These are phyloP conservation scores for Crematogaster levior DNA, from an alignment of 2,888 invertebrate genomes.

Conservation along the genomic window DNA sequence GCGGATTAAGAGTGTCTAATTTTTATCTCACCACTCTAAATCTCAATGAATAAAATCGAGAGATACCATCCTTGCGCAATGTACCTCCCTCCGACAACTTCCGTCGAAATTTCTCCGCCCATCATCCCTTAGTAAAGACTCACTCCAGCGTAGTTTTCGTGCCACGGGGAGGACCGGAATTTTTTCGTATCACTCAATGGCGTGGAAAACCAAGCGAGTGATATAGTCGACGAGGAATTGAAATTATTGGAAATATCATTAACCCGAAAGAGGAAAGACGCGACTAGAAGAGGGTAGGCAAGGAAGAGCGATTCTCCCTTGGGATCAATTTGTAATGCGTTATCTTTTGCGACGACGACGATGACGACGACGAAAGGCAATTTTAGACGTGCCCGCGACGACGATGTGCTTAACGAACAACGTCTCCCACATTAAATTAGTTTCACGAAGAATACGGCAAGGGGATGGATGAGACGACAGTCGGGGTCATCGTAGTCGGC, in stretches of 20 bases:
- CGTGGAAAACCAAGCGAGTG: slow-evolving; percentile 45
- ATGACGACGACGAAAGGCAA: slow-evolving; percentile 26
- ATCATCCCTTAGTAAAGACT: slow-evolving; percentile 17
- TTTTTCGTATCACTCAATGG: slow-evolving; percentile 53
- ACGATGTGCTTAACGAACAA: slow-evolving; percentile 41
- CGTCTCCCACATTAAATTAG: slow-evolving; percentile 42
- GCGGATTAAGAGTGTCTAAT: neutral
- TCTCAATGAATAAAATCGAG: slow-evolving; percentile 25
- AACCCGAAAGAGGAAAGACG: slow-evolving; percentile 27
- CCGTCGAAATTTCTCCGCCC: slow-evolving; percentile 15
- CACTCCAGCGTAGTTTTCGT: slow-evolving; percentile 20
- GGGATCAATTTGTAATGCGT: slow-evolving; percentile 54
- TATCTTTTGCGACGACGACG: slow-evolving; percentile 41
- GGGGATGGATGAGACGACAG: neutral
- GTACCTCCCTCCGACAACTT: neutral
- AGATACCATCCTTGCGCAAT: neutral
- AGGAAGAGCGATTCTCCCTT: neutral
- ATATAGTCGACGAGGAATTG: slow-evolving; percentile 52
- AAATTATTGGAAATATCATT: slow-evolving; percentile 56
- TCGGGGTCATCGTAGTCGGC: slow-evolving; percentile 40
- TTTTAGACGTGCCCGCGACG: slow-evolving; percentile 35
- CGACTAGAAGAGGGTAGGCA: neutral
- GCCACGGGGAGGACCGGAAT: slow-evolving; percentile 10
- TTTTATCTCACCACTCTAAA: slow-evolving; percentile 5
- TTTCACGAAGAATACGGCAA: slow-evolving; percentile 45